These are phyloP conservation scores for Nerophis ophidion DNA, from an alignment of 2,113 vertebrate genomes.

Conservation along the genomic window DNA sequence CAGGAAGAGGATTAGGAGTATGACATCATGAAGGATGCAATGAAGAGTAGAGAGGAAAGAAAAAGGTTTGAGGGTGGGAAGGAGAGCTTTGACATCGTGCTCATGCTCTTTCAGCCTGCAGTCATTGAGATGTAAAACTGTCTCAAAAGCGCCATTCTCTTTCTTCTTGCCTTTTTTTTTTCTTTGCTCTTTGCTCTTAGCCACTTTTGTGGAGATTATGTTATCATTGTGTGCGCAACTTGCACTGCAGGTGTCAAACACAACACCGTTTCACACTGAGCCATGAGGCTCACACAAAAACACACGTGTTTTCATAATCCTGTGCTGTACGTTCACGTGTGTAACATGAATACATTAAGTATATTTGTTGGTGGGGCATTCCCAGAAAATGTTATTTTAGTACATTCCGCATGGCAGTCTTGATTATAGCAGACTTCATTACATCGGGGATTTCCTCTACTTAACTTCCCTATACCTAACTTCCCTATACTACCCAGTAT, in stretches of 20 bases:
- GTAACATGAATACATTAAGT: background rate
- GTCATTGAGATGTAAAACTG: constrained; percentile 64
- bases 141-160: constrained; percentile 54
- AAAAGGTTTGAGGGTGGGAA: constrained; percentile 4
- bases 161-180: constrained; percentile 39
- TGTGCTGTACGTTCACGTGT: constrained; percentile 3
- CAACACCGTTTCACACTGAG: constrained; percentile 55
- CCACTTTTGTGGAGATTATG: constrained; percentile 46
- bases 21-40: constrained; percentile 54
- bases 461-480: constrained; percentile 1
- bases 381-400: background rate
- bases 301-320: background rate
- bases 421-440: constrained; percentile 13
- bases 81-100: constrained; percentile 54
- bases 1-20: constrained; percentile 34
- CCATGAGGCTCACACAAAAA: constrained; percentile 16
- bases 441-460: no score
- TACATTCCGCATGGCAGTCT: constrained; percentile 5
- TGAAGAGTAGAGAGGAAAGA: constrained; percentile 37
- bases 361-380: constrained; percentile 14
- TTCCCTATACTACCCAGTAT: background rate
- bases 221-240: constrained; percentile 54
- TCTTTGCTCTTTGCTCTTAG: constrained; percentile 26
- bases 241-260: constrained; percentile 61
- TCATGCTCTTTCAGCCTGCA: constrained; percentile 52